phyloP scores from a whole-genome alignment of 2,797 vertebrate species.

The Leptoclinus maculatus region DNA sequence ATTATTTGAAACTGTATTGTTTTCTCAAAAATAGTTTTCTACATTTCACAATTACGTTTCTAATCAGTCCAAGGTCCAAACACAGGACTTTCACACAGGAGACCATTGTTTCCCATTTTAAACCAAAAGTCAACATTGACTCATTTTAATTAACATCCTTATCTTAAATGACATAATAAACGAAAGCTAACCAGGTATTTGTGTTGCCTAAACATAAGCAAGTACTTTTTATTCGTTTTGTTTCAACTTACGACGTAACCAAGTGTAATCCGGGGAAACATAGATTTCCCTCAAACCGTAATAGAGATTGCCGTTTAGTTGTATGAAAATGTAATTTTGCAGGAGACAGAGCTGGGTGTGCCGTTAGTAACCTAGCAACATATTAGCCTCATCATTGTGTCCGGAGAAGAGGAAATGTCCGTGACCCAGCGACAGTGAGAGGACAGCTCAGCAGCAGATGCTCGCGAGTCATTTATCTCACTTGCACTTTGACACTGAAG shows the following conservation, averaged over 20 bases:
- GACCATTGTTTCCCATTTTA: background rate
- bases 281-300: background rate
- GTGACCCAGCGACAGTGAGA: slow-evolving; percentile 58
- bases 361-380: slow-evolving; percentile 19
- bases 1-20: background rate
- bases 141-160: background rate
- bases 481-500: slow-evolving; percentile 76
- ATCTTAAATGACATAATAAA: background rate
- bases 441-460: slow-evolving; percentile 72
- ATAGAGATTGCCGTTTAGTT: background rate
- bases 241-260: background rate
- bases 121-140: background rate
- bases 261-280: background rate
- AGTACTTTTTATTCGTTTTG: too few relatives aligned
- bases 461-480: slow-evolving; percentile 78
- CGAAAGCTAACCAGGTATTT: background rate
- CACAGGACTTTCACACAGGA: background rate
- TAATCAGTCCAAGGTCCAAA: background rate
- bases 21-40: background rate
- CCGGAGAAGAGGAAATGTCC: slow-evolving; percentile 51
- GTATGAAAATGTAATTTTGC: background rate
- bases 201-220: background rate
- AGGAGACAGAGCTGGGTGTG: background rate
- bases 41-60: background rate
- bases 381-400: slow-evolving; percentile 43